phyloP scores from a whole-genome alignment of 2,888 invertebrate species.

The Volucella inanis region DNA sequence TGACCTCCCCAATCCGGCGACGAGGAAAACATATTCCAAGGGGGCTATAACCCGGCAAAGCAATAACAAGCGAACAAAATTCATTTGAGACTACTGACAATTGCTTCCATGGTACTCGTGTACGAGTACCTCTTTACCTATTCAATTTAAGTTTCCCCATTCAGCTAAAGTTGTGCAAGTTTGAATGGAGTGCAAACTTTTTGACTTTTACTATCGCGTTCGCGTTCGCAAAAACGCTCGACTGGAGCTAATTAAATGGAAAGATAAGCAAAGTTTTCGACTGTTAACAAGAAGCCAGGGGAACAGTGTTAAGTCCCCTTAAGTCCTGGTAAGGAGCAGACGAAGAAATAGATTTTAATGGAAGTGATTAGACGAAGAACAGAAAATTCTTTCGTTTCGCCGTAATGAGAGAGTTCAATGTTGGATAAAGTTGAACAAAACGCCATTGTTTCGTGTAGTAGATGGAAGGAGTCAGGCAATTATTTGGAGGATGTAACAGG shows the following conservation, averaged over 20 bases:
- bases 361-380: constrained; percentile 68
- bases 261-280: constrained; percentile 66
- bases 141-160: constrained; percentile 73
- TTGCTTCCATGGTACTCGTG: constrained; percentile 29
- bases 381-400: constrained; percentile 51
- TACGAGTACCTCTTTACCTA: constrained; percentile 53
- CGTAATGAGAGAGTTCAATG: constrained; percentile 37
- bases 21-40: constrained; percentile 38
- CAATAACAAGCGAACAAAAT: constrained; percentile 57
- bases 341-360: constrained; percentile 70
- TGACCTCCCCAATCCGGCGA: constrained; percentile 19
- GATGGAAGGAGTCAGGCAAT: background rate
- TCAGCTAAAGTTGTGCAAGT: constrained; percentile 46
- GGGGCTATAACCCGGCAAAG: constrained; percentile 30
- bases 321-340: background rate
- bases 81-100: constrained; percentile 16
- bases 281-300: constrained; percentile 44
- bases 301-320: constrained; percentile 23
- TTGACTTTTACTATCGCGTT: constrained; percentile 62
- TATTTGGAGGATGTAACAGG: background rate
- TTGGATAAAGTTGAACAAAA: constrained; percentile 26
- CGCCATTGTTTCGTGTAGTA: background rate
- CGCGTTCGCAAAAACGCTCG: constrained; percentile 62
- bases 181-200: constrained; percentile 70
- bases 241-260: constrained; percentile 72